phyloP scores from a whole-genome alignment of 1,140 invertebrate genomes.

The Anastrepha obliqua region DNA sequence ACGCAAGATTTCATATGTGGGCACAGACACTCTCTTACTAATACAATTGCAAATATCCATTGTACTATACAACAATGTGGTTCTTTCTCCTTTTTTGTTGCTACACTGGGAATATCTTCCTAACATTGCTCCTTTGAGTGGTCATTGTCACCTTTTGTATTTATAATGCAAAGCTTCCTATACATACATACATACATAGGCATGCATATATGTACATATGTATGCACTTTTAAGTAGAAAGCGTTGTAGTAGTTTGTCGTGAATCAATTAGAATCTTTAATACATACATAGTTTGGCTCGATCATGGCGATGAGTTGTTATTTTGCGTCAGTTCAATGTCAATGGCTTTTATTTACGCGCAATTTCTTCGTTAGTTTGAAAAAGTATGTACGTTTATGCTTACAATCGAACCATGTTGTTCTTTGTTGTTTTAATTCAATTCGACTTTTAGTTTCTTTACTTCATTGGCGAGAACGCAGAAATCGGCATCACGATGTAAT shows the following conservation, averaged over 20 bases:
- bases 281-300: neutral
- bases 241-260: neutral
- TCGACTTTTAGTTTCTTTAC: neutral
- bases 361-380: neutral
- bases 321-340: conserved; percentile 52
- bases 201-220: neutral
- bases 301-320: conserved; percentile 43
- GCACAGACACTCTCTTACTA: too few species aligned
- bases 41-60: too few species aligned
- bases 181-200: neutral
- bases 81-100: too few species aligned
- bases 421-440: neutral
- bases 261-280: neutral
- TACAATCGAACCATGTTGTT: neutral
- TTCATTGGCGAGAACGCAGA: neutral
- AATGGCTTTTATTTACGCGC: conserved; percentile 43
- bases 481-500: neutral
- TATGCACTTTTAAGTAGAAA: neutral
- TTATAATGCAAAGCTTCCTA: too few species aligned
- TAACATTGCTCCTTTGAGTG: too few species aligned
- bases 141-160: too few species aligned
- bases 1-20: too few species aligned
- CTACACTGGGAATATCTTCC: too few species aligned
- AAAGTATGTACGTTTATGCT: neutral
- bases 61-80: too few species aligned